Conservation (phyloP, 2,113 vertebrate genomes). For the Poecile atricapillus region DNA sequence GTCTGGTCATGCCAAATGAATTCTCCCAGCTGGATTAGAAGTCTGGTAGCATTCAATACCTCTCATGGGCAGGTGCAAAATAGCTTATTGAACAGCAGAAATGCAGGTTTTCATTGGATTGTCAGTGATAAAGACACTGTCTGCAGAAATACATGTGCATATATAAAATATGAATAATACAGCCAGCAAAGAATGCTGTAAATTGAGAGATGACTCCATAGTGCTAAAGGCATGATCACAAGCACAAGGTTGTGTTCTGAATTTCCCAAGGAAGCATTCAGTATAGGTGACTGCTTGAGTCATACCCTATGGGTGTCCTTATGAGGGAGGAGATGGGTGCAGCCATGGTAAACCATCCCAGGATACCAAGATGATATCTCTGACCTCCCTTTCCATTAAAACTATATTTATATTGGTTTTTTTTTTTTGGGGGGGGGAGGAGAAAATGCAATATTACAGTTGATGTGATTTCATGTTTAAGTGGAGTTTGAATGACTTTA, state of each 20-base stretch:
- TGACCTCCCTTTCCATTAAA: not conserved
- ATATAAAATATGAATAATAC: not conserved
- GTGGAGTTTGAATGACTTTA: not conserved
- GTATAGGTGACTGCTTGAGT: not conserved
- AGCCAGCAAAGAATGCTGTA: not conserved
- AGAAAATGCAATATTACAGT: not conserved
- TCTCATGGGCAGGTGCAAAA: not conserved
- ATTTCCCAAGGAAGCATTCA: not conserved
- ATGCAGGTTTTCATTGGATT: not conserved
- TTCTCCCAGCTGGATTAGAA: not conserved
- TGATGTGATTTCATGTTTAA: not conserved
- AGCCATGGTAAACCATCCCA: not conserved
- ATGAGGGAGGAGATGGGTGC: not conserved
- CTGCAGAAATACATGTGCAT: not conserved
- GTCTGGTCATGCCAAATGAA: not conserved
- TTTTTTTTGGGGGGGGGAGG: not conserved
- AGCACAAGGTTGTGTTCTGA: not conserved
- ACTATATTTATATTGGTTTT: not conserved
- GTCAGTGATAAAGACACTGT: not conserved
- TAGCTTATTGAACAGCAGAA: not conserved
- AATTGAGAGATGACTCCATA: not conserved
- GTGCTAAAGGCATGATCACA: not conserved
- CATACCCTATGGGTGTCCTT: not conserved
- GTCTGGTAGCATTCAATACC: accelerated
- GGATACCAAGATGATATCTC: not conserved